These are phyloP conservation scores for Drosophila varians DNA, from an alignment of 1,140 invertebrate genomes.

Conservation along the genomic window DNA sequence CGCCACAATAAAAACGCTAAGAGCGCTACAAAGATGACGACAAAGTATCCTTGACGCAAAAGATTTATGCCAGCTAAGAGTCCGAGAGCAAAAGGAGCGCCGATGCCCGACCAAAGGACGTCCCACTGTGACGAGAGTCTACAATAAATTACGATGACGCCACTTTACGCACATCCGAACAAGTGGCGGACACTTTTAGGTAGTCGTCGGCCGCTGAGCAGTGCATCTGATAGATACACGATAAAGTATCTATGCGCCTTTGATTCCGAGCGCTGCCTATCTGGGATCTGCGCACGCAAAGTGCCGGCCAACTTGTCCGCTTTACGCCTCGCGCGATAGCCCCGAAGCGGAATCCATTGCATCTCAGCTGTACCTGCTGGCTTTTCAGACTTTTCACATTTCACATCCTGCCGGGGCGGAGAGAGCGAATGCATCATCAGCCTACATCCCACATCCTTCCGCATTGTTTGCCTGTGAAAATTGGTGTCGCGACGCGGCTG, in stretches of 20 bases:
- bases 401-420: constrained; percentile 68
- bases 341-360: neutral
- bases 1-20: constrained; percentile 79
- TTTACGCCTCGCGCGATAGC: constrained; percentile 67
- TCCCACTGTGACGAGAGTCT: constrained; percentile 70
- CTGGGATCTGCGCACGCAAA: constrained; percentile 63
- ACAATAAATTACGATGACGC: constrained; percentile 82
- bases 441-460: constrained; percentile 55
- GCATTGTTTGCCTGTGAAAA: constrained; percentile 79
- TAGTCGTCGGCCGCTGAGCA: constrained; percentile 37
- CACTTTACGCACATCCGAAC: constrained; percentile 81
- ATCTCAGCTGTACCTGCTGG: constrained; percentile 15
- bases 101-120: constrained; percentile 63
- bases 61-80: constrained; percentile 68
- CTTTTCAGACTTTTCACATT: constrained; percentile 36
- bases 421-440: neutral
- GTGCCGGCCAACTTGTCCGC: constrained; percentile 69
- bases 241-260: constrained; percentile 66
- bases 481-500: constrained; percentile 77
- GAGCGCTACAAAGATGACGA: constrained; percentile 75
- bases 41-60: constrained; percentile 80
- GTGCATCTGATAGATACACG: constrained; percentile 49
- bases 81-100: constrained; percentile 21
- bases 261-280: constrained; percentile 38
- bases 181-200: constrained; percentile 81